Conservation (phyloP, 2,888 invertebrate species). For the Coelinius sp. region DNA sequence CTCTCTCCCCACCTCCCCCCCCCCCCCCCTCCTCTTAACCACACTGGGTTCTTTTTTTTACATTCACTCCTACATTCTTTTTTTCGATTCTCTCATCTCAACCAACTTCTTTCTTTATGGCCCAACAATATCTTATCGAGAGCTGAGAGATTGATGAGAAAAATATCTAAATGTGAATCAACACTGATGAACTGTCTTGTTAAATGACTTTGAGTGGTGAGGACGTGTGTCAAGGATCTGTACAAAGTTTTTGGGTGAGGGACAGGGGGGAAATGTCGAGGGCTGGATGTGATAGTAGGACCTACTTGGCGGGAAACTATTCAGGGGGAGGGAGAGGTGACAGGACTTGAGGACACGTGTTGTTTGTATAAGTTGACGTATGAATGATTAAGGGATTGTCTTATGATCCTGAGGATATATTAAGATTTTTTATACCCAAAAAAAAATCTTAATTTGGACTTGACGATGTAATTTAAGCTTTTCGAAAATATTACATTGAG, state of each 20-base stretch:
- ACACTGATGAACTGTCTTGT: conserved; percentile 61
- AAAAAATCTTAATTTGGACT: not conserved
- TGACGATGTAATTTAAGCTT: too few relatives aligned
- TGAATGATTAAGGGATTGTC: not conserved
- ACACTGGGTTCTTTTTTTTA: not conserved
- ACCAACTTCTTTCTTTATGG: too few relatives aligned
- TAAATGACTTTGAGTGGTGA: conserved; percentile 52
- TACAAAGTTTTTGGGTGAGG: not conserved
- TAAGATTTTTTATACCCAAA: not conserved
- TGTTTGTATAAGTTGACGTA: not conserved
- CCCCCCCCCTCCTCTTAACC: not conserved
- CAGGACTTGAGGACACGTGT: not conserved
- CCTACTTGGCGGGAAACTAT: conserved; percentile 8
- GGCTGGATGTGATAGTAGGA: conserved; percentile 14
- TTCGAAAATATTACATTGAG: too few relatives aligned
- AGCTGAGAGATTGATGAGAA: conserved; percentile 59
- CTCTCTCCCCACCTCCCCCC: not conserved
- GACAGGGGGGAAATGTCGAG: not conserved
- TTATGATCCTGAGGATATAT: not conserved
- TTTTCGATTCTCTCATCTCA: not conserved
- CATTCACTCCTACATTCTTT: not conserved
- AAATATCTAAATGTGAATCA: conserved; percentile 69
- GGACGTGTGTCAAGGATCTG: conserved; percentile 26
- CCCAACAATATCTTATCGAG: too few relatives aligned
- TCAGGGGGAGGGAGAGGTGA: not conserved